Percentiles rank a stretch among this genome's conserved stretches.
phyloP scores from a whole-genome alignment of 53 echinoderm and acorn worm genomes.

The Pentamera pediparva region DNA sequence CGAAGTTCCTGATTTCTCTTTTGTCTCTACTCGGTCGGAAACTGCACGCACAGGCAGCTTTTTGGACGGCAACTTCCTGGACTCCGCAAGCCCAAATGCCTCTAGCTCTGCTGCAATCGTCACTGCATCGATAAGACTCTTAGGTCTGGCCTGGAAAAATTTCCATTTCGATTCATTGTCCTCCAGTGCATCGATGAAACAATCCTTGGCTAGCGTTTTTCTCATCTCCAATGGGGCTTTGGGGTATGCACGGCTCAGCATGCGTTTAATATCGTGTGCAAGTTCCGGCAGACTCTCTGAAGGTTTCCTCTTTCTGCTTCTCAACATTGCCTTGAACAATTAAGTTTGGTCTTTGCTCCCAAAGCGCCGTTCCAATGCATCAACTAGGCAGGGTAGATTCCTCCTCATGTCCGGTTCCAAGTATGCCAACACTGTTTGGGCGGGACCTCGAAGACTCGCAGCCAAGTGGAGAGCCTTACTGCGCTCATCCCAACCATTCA shows the following conservation, averaged over 20 bases:
- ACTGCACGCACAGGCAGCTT: background rate
- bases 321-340: slow-evolving; percentile 33
- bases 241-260: slow-evolving; percentile 40
- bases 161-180: slow-evolving; percentile 36
- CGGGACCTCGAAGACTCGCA: slow-evolving; percentile 43
- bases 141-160: slow-evolving; percentile 26
- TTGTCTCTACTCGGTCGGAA: background rate
- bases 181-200: slow-evolving; percentile 48
- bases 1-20: background rate
- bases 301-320: slow-evolving; percentile 14
- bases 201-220: slow-evolving; percentile 39
- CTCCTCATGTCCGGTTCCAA: slow-evolving; percentile 24
- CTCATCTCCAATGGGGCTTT: slow-evolving; percentile 22
- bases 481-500: slow-evolving; percentile 49
- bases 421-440: slow-evolving; percentile 43
- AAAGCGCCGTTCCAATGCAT: slow-evolving; percentile 35
- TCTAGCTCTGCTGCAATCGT: slow-evolving; percentile 42
- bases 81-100: slow-evolving; percentile 35
- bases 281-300: slow-evolving; percentile 40
- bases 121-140: slow-evolving; percentile 38
- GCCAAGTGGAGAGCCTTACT: slow-evolving; percentile 41
- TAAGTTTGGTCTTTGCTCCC: slow-evolving; percentile 40
- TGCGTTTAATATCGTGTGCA: slow-evolving; percentile 20
- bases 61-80: background rate
- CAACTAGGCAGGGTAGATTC: slow-evolving; percentile 20